Conservation (phyloP, 2,797 vertebrate species). For the Megaceryle alcyon region DNA sequence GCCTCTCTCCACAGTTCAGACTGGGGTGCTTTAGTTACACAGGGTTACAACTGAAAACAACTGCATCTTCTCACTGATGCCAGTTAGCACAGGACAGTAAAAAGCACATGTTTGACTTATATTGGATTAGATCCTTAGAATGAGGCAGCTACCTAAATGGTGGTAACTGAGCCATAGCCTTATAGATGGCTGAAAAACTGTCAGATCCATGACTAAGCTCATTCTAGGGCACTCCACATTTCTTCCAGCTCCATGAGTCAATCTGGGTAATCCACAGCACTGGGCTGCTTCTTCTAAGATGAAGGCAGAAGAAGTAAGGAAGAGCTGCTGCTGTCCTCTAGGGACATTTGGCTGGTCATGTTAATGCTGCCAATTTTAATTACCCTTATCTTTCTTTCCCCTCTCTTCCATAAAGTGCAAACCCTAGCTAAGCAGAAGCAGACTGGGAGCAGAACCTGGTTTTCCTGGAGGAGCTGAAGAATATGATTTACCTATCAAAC, state of each 20-base stretch:
- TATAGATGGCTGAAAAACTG: background rate
- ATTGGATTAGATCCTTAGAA: background rate
- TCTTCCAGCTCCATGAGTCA: background rate
- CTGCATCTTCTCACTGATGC: background rate
- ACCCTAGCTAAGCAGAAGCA: background rate
- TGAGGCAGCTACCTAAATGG: background rate
- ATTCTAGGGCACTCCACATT: background rate
- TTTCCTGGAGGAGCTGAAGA: background rate
- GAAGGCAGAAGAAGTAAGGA: background rate
- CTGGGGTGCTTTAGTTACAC: background rate
- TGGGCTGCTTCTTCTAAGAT: background rate
- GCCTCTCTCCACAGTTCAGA: no score
- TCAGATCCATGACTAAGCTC: background rate
- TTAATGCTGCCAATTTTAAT: slow-evolving; percentile 6
- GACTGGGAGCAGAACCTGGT: background rate
- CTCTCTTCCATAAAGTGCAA: background rate
- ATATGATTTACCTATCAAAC: background rate
- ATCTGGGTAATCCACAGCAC: background rate
- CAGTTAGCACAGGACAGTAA: background rate
- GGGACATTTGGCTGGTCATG: background rate
- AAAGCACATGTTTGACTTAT: accelerated
- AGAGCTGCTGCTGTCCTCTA: background rate
- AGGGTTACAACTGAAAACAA: background rate
- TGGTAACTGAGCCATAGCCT: background rate
- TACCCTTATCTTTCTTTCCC: background rate